Conservation (phyloP, 2,797 vertebrate genomes). For the Hypotaenidia okinawae region DNA sequence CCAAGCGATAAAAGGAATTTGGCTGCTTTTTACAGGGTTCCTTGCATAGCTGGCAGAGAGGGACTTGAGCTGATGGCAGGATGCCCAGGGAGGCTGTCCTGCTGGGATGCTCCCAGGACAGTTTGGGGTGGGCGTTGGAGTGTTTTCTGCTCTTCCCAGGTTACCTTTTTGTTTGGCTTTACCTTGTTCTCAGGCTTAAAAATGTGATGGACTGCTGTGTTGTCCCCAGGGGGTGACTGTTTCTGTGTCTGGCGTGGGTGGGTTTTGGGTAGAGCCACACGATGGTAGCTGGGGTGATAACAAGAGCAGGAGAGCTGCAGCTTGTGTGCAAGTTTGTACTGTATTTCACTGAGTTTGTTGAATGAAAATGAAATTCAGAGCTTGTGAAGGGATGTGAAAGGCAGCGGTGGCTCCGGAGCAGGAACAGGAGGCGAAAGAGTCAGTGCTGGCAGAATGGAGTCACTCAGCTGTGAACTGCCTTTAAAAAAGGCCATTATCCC, state of each 20-base stretch:
- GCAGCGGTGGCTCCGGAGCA: background rate
- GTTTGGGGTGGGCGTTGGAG: background rate
- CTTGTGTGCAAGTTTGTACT: background rate
- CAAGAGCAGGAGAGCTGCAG: background rate
- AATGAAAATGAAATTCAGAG: background rate
- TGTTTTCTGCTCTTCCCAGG: background rate
- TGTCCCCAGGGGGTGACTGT: background rate
- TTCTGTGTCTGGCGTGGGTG: background rate
- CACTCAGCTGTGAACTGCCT: background rate
- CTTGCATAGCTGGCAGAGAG: background rate
- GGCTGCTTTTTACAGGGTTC: background rate
- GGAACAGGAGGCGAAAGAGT: background rate
- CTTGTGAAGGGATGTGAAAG: background rate
- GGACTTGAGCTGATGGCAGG: background rate
- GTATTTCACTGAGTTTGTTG: background rate
- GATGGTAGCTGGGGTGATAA: background rate
- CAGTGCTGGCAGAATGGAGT: constrained; percentile 3
- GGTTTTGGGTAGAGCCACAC: background rate
- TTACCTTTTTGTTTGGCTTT: background rate
- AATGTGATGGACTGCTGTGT: background rate
- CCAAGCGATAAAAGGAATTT: background rate
- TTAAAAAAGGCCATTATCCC: constrained; percentile 36
- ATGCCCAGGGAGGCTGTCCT: background rate
- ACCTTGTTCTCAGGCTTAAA: background rate
- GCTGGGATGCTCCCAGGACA: fast-evolving